phyloP scores from a whole-genome alignment of 30 jellyfish, hydroid and myxozoan species.

The Rhopilema esculentum region DNA sequence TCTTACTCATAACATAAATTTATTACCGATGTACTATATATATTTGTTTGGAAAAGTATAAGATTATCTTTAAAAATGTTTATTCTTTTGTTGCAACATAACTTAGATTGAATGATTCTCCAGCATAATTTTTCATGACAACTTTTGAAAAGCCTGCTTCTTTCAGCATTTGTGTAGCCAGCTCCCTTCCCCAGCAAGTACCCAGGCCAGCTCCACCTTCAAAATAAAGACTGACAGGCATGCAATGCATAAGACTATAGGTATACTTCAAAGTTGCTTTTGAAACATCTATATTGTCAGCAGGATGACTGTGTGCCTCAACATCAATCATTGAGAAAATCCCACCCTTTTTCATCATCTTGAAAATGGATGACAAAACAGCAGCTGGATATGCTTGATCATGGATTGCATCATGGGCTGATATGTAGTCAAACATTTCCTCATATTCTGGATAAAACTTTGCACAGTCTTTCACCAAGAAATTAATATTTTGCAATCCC shows the following conservation, averaged over 20 bases:
- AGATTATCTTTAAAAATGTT: too few species aligned
- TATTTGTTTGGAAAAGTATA: too few species aligned
- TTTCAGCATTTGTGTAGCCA: constrained; percentile 54
- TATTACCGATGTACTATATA: too few species aligned
- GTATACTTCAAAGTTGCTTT: constrained; percentile 35
- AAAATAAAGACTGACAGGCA: constrained; percentile 63
- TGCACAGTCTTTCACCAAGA: constrained; percentile 36
- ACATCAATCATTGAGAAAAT: constrained; percentile 57
- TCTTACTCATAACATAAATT: too few species aligned
- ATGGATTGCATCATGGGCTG: constrained; percentile 64
- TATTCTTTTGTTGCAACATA: not conserved
- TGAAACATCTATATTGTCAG: constrained; percentile 35
- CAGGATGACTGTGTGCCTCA: constrained; percentile 57
- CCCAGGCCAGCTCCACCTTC: constrained; percentile 70
- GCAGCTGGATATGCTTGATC: constrained; percentile 61
- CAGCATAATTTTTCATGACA: constrained; percentile 7
- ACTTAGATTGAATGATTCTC: constrained; percentile 24
- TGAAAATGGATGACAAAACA: constrained; percentile 21
- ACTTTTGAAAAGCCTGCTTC: constrained; percentile 43
- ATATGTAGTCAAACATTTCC: constrained; percentile 40
- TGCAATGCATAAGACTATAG: constrained; percentile 49
- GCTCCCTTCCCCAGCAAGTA: constrained; percentile 65
- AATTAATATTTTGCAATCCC: constrained; percentile 33
- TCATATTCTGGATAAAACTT: constrained; percentile 9
- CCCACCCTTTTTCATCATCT: constrained; percentile 48